phyloP scores from a whole-genome alignment of 2,113 vertebrate species.

The Psittacula cyanocephala region DNA sequence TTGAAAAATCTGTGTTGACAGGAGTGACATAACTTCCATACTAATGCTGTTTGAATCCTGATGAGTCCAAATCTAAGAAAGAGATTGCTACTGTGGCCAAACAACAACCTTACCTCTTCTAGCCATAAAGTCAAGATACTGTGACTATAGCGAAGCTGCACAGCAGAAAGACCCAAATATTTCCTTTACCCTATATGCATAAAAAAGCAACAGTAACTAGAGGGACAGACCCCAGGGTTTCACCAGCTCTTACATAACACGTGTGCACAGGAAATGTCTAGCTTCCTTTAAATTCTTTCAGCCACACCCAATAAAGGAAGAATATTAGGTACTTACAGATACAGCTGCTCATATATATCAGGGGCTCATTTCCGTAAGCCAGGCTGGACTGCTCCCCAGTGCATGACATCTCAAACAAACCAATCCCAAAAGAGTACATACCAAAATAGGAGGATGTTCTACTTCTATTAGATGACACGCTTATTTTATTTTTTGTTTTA shows the following conservation, averaged over 20 bases:
- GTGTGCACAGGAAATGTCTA: accelerated
- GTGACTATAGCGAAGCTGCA: accelerated
- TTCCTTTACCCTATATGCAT: neutral
- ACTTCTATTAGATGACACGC: neutral
- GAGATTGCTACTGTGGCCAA: neutral
- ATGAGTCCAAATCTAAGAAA: neutral
- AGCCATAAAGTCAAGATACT: neutral
- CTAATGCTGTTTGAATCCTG: neutral
- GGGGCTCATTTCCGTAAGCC: neutral
- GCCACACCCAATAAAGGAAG: neutral
- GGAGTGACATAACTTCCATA: neutral
- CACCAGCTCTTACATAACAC: neutral
- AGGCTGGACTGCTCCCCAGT: neutral
- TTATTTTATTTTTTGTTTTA: neutral
- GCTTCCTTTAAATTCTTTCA: neutral
- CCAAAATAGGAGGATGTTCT: accelerated
- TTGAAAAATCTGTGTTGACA: neutral
- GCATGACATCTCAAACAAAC: neutral
- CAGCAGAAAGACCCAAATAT: neutral
- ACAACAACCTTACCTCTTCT: neutral
- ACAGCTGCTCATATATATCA: neutral
- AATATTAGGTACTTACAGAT: neutral
- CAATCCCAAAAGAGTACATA: neutral
- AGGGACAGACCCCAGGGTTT: neutral
- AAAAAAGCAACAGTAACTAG: neutral